Conservation (phyloP, 2,888 invertebrate species). For the Apoda limacodes region DNA sequence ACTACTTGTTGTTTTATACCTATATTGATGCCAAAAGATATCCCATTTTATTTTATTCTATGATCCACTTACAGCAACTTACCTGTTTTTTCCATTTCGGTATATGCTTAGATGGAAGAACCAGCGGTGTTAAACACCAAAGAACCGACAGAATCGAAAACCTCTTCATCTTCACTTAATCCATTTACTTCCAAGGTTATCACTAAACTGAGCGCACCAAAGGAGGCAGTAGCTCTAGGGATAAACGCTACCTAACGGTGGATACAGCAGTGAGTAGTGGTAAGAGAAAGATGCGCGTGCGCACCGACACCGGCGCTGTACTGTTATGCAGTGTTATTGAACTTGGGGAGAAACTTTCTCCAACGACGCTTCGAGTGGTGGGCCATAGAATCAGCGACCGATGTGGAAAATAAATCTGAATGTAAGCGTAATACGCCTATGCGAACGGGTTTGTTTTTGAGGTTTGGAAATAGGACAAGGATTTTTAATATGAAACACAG, state of each 20-base stretch:
- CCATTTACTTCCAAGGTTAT: too few relatives aligned
- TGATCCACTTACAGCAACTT: constrained; percentile 27
- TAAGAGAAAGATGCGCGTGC: constrained; percentile 25
- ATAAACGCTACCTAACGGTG: constrained; percentile 23
- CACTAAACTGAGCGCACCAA: too few relatives aligned
- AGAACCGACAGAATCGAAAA: constrained; percentile 27
- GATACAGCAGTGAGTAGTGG: constrained; percentile 20
- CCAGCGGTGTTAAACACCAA: constrained; percentile 35
- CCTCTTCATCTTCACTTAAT: constrained; percentile 39
- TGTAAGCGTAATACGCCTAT: too few relatives aligned
- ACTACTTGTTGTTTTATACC: too few relatives aligned
- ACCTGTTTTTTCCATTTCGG: constrained; percentile 88
- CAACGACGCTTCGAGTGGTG: constrained; percentile 33
- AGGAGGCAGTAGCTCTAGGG: too few relatives aligned
- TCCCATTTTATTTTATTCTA: too few relatives aligned
- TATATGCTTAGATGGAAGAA: constrained; percentile 68
- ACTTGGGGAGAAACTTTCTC: constrained; percentile 61
- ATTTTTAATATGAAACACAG: too few relatives aligned
- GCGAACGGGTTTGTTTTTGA: too few relatives aligned
- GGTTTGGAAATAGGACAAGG: too few relatives aligned
- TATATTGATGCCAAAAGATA: too few relatives aligned
- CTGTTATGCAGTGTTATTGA: constrained; percentile 61
- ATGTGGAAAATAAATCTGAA: too few relatives aligned
- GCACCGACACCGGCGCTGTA: constrained; percentile 28
- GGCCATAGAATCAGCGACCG: constrained; percentile 32